Conservation (phyloP, 2,797 vertebrate genomes). For the Urosaurus nigricauda region DNA sequence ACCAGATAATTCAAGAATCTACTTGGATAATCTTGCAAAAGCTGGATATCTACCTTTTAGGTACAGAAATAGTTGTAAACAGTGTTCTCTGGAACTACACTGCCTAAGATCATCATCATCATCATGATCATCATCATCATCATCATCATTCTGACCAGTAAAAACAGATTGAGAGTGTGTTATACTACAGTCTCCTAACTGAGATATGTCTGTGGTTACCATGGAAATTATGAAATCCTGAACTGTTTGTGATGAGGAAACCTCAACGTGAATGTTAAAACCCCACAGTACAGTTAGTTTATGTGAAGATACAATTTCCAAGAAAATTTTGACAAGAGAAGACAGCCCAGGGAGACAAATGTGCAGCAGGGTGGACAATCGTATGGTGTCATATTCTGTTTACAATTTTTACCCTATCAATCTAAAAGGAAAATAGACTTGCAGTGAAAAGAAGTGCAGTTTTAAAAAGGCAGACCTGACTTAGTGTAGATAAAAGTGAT, state of each 20-base stretch:
- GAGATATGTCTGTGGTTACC: neutral
- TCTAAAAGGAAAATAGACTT: neutral
- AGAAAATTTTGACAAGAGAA: no score
- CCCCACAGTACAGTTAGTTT: neutral
- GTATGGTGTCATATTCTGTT: constrained; percentile 2
- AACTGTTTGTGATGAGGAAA: neutral
- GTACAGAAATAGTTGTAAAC: neutral
- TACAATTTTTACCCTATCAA: neutral
- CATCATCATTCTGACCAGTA: neutral
- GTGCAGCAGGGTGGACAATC: neutral
- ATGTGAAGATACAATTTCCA: neutral
- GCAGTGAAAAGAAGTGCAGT: constrained; percentile 17
- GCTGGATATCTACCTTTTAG: neutral
- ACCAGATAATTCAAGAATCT: neutral
- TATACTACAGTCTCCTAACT: neutral
- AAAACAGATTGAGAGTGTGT: neutral
- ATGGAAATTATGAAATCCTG: neutral
- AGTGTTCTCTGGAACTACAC: neutral
- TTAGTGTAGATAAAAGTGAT: constrained; percentile 4
- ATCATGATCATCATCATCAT: neutral
- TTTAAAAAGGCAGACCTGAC: constrained; percentile 55
- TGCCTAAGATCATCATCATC: no score
- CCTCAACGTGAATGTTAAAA: neutral
- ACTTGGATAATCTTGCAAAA: neutral
- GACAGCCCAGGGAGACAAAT: no score